Percentiles rank a stretch among this genome's conserved stretches.
These are phyloP conservation scores for Cynoglossus semilaevis DNA, from an alignment of 2,113 vertebrate genomes.

Conservation along the genomic window DNA sequence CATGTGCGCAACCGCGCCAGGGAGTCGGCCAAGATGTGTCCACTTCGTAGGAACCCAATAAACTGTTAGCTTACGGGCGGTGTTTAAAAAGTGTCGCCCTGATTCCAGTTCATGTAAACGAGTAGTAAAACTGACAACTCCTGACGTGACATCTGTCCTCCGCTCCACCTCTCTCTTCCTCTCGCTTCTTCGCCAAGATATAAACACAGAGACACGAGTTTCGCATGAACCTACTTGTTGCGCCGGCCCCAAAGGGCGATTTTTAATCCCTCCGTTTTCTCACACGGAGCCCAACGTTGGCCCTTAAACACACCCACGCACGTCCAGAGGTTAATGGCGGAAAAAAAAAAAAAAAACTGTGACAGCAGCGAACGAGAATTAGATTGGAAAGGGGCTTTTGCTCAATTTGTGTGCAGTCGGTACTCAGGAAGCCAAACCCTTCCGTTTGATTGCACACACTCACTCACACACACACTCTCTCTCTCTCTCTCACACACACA, in stretches of 20 bases:
- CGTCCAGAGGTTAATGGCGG: slow-evolving; percentile 42
- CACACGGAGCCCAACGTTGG: too few species aligned
- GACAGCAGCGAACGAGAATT: slow-evolving; percentile 44
- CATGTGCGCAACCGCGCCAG: slow-evolving; percentile 12
- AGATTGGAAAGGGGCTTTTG: slow-evolving; percentile 42
- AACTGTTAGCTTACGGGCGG: slow-evolving; percentile 16
- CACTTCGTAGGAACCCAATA: slow-evolving; percentile 37
- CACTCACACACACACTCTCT: slow-evolving; percentile 3
- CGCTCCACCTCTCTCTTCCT: background rate
- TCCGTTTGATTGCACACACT: slow-evolving; percentile 46
- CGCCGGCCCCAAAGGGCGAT: too few species aligned
- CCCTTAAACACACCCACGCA: too few species aligned
- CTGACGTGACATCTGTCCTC: background rate
- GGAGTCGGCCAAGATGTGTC: slow-evolving; percentile 25
- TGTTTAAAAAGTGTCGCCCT: slow-evolving; percentile 41
- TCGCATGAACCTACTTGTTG: background rate
- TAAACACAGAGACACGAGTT: background rate
- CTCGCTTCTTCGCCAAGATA: background rate
- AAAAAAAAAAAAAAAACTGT: too few species aligned
- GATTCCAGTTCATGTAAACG: slow-evolving; percentile 32
- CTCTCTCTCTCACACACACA: slow-evolving; percentile 7
- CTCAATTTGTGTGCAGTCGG: slow-evolving; percentile 61
- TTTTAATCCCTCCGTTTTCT: too few species aligned
- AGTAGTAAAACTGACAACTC: slow-evolving; percentile 27
- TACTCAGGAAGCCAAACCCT: slow-evolving; percentile 65